Evolutionary conservation across 2,797 vertebrate genomes (phyloP), one percentile per base, ranked within the genome.

Genomic region (Danio albolineatus): DNA sequence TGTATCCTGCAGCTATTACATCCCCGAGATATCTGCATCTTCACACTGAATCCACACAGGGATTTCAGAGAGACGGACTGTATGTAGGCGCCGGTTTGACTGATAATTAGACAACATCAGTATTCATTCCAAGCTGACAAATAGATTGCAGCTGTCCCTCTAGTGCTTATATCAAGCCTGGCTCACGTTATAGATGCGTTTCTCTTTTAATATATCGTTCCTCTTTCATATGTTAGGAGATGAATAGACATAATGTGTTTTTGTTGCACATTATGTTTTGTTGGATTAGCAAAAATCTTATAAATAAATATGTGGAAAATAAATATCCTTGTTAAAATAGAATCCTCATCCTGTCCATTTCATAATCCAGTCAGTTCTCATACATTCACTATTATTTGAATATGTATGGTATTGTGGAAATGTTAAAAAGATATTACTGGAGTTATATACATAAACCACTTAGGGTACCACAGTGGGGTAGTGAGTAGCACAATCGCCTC

Each of bases 121-220:
- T 46, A 67, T 67, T 76, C 51, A 17, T 76, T 76, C 62, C 74
- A 76, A 66, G 51, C 1, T 76, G 74, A 76, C 62, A 76, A 67
- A 76, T 67, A 66, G 19, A 76, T 66, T 38, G 41, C 74, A 76
- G 62, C 62, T 53, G 53, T 82, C 71, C 14, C 70, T 61, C 49
- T 38, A 57, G 28, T 48, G 43, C 21, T 66, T 41, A 56, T 56
- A 71, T 67, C 9, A 67, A 67, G 17, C 10, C 43, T 16, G 9
- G 19, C 39, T 44, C 39, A 44, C 9, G 10, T 14, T 53, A 54
- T 41, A 71, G 7, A 56, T 38, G 74, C 7, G 4, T 46, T 56
- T 41, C 0, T 16, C 28, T 28, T 28, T 28, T 1, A 28, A 28
- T 28, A 28, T 28, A 28, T 28, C 28, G 53, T 41, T 54, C 14